These are phyloP conservation scores for Centropyge bicolor DNA, from an alignment of 2,797 vertebrate species.

Conservation along the genomic window DNA sequence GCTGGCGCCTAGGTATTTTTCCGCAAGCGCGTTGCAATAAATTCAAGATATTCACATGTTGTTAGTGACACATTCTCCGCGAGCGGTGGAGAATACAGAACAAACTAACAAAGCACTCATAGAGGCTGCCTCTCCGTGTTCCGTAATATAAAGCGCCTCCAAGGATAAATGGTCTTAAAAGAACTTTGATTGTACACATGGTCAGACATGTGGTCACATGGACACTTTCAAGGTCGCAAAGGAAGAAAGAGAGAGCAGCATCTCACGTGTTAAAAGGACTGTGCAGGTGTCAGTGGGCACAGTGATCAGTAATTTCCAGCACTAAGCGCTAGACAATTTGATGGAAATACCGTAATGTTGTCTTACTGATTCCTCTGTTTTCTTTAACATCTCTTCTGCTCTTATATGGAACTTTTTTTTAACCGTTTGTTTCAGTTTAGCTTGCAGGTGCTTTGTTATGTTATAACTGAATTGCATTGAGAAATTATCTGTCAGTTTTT, in stretches of 20 bases:
- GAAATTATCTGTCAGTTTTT: conserved; percentile 23
- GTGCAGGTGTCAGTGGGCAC: conserved; percentile 32
- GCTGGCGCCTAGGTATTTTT: conserved; percentile 6
- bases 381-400: conserved; percentile 27
- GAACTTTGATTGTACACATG: background rate
- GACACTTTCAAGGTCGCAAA: conserved; percentile 14
- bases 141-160: conserved; percentile 5
- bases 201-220: background rate
- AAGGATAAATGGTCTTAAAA: conserved; percentile 23
- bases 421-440: conserved; percentile 28
- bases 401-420: conserved; percentile 19
- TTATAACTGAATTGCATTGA: conserved; percentile 10
- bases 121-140: background rate
- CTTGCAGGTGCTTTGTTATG: conserved; percentile 26
- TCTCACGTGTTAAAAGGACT: conserved; percentile 36
- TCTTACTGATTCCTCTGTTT: conserved; percentile 51
- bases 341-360: conserved; percentile 65
- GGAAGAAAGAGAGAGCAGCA: conserved; percentile 12
- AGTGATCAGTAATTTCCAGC: conserved; percentile 51
- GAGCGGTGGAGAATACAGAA: conserved; percentile 8
- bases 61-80: background rate
- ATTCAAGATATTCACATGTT: background rate
- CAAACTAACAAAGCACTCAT: background rate
- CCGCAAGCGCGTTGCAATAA: background rate
- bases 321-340: conserved; percentile 43